Conservation (phyloP, 1,140 invertebrate genomes). For the Arion vulgaris region DNA sequence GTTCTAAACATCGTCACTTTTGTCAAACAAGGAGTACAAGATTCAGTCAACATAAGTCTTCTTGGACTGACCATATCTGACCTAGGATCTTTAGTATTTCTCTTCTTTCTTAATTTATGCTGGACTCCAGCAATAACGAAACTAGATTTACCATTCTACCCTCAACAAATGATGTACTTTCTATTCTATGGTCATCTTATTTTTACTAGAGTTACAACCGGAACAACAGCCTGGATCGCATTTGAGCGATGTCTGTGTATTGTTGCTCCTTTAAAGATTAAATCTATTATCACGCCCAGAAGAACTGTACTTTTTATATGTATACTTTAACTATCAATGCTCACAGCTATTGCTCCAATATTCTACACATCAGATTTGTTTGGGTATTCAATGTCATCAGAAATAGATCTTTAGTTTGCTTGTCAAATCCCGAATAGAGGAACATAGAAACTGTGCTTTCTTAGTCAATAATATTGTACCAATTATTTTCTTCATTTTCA, state of each 20-base stretch:
- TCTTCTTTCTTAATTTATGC: background rate
- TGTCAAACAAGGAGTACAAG: too few relatives aligned
- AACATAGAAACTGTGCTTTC: background rate
- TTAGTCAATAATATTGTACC: background rate
- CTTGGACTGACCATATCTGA: background rate
- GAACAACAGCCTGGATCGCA: background rate
- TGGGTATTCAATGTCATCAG: background rate
- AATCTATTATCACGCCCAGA: background rate
- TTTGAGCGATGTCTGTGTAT: background rate
- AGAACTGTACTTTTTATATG: background rate
- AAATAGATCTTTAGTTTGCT: background rate
- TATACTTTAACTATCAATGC: background rate
- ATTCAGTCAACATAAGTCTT: too few relatives aligned
- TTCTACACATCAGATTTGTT: background rate
- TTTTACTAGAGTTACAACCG: background rate
- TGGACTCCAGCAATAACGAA: background rate
- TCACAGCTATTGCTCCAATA: background rate
- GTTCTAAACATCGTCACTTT: too few relatives aligned
- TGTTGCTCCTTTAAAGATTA: background rate
- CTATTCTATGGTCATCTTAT: too few relatives aligned
- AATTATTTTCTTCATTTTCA: background rate
- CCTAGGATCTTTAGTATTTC: background rate
- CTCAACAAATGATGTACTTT: background rate
- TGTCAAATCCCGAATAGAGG: background rate
- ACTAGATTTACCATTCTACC: conserved; percentile 4